phyloP scores from a whole-genome alignment of 2,888 invertebrate species.

The Rhogogaster chlorosoma region DNA sequence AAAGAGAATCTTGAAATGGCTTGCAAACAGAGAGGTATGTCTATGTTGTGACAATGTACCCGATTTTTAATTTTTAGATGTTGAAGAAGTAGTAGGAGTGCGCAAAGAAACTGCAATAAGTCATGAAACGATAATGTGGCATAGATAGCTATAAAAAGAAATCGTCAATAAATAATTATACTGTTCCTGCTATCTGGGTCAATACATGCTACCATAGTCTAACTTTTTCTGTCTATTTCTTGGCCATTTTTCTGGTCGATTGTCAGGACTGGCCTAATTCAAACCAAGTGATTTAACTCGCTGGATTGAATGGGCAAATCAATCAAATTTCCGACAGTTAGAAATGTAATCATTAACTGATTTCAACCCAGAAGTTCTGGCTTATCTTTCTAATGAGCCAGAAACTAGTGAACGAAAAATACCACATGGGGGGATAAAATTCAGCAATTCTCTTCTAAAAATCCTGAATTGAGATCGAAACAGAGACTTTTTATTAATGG shows the following conservation, averaged over 20 bases:
- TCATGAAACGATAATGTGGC: not conserved
- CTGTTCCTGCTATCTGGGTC: slow-evolving; percentile 11
- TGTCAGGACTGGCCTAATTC: not conserved
- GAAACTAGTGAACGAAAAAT: not conserved
- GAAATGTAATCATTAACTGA: not conserved
- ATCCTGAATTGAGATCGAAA: not conserved
- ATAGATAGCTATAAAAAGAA: slow-evolving; percentile 7
- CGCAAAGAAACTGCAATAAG: not conserved
- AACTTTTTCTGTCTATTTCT: not conserved
- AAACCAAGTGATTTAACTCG: not conserved
- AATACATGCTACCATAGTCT: not conserved
- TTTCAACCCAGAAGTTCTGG: not conserved
- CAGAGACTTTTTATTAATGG: not conserved
- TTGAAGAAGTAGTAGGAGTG: not conserved
- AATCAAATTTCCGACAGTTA: not conserved
- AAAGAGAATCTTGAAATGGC: not conserved
- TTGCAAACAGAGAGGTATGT: not conserved
- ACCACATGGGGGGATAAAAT: not conserved
- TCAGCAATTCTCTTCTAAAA: not conserved
- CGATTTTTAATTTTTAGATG: not conserved
- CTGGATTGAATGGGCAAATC: not conserved
- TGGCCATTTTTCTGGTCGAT: not conserved
- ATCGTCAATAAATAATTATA: not conserved
- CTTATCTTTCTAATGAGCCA: not conserved
- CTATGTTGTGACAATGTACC: not conserved